Base-by-base conservation (phyloP, 2,888 invertebrate genomes). In the Zeuzera pyrina region DNA sequence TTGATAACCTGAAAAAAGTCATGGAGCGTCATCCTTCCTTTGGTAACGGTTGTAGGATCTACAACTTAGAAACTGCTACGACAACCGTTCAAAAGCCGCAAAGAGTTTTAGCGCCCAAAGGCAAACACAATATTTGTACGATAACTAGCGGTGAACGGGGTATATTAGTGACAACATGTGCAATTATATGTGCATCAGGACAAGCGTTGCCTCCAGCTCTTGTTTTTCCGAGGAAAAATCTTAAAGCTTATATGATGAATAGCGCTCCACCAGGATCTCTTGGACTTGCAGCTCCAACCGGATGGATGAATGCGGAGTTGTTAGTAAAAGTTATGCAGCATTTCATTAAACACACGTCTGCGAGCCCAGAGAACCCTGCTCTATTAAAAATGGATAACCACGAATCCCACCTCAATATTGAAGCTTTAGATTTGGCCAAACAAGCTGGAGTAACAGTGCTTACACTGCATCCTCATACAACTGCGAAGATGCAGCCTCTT, bases 401-500 rank as follows among this genome's bases (percentile, higher is more conserved):
- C 34, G 55, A 54, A 33, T 49, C 49, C 15, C 57, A 61, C 39
- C 23, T 51, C 15, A 35, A 43, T 12, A 32, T 52, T 29, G 42
- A 43, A 37, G 47, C 45, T 14, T 31, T 49, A 31, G 51, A 51
- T 43, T 42, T 40, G 43, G 58, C 45, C 41, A 57, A 57, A 45
- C 46, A 49, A 15, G 47, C 53, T 44, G 60, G 68, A 8, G 56
- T 73, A 15, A 45, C 54, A 31, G 40, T 68, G 32, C 46, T 70
- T 25, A 58, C 63, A 3, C 49, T 67, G 32, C 65, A 59, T 21
- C 68, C 64, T 7, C 65, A 72, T 43, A 58, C 59, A 34, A 53
- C 56, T 16, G 62, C 61, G 38, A 62, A 59, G 39, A 37, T 69
- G 29, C 70, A 71, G 47, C 68, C 65, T 14, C 42, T 68, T 12